Evolutionary conservation across 2,888 invertebrate species (phyloP).

Genomic region (Graphium colonna): DNA sequence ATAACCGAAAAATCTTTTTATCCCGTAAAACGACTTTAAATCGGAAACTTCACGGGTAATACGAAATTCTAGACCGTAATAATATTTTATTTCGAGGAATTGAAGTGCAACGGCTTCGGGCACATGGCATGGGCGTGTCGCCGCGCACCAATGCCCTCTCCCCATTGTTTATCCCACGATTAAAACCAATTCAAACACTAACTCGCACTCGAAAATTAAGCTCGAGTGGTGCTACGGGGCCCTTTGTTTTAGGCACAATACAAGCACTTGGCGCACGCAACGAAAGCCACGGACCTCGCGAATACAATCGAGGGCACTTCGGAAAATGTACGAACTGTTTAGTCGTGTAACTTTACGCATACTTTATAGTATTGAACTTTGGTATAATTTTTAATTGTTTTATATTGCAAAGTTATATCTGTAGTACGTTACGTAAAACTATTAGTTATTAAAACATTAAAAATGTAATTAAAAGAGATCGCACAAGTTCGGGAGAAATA

Average conservation of each 20-base stretch:
- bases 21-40: too few species aligned
- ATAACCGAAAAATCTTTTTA: too few species aligned
- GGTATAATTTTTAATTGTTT: too few species aligned
- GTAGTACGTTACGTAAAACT: too few species aligned
- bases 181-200: slow-evolving; percentile 78
- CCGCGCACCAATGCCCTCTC: slow-evolving; percentile 56
- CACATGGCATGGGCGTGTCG: slow-evolving; percentile 70
- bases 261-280: slow-evolving; percentile 46
- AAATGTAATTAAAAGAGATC: too few species aligned
- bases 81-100: slow-evolving; percentile 29
- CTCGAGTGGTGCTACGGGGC: slow-evolving; percentile 64
- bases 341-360: background rate
- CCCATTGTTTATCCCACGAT: slow-evolving; percentile 79
- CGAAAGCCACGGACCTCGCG: slow-evolving; percentile 42
- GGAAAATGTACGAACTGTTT: background rate
- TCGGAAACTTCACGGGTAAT: too few species aligned
- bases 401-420: too few species aligned
- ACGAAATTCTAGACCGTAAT: too few species aligned
- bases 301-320: background rate
- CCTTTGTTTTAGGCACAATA: slow-evolving; percentile 76
- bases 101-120: slow-evolving; percentile 33
- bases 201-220: slow-evolving; percentile 77
- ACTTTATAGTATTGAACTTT: too few species aligned
- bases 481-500: too few species aligned
- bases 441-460: too few species aligned